Evolutionary conservation across 1,140 invertebrate genomes (phyloP), one percentile per base, ranked within the genome.

Genomic region (Pseudomyrmex cubaensis): DNA sequence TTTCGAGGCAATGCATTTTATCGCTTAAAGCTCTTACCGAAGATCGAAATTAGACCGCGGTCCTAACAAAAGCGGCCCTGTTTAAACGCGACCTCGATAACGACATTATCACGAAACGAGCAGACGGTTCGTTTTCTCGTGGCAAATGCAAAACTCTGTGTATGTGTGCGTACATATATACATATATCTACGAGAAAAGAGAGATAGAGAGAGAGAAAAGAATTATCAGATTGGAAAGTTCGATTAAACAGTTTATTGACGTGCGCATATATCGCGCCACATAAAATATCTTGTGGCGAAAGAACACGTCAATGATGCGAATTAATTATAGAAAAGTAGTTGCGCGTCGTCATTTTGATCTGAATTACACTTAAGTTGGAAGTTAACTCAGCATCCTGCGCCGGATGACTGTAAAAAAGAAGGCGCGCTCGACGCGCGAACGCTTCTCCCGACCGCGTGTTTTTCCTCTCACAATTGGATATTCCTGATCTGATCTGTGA

Each of bases 221-320:
- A n/a, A 20, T 66, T 56, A 77, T 77, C 75, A 56, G 80, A 87
- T 87, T 87, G 86, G 86, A 87, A 87, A 87, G 86, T 87, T 69
- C 59, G 69, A 80, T 80, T 82, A 69, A 77, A 77, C 75, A 63
- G 63, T 69, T 46, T 48, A 77, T 77, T 69, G 75, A 77, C 50
- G 63, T 69, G 62, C 62, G 35, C 74, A 20, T 54, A 54, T 25
- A 77, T 67, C 25, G 75, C 61, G 50, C 17, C n/a, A 63, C 63
- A 63, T 77, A 75, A 87, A 88, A 83, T 85, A 88, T 88, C 87
- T 83, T 76, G 83, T 87, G 83, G 20, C 20, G 35, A 20, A 66
- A 82, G 76, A 83, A 63, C 35, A 35, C 75, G 75, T 74, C 64
- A 67, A 69, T 84, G 61, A 86, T 85, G 76, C 74, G 59, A 85